These are phyloP conservation scores for Tadarida brasiliensis DNA, from an alignment of 2,797 vertebrate species.

Conservation along the genomic window DNA sequence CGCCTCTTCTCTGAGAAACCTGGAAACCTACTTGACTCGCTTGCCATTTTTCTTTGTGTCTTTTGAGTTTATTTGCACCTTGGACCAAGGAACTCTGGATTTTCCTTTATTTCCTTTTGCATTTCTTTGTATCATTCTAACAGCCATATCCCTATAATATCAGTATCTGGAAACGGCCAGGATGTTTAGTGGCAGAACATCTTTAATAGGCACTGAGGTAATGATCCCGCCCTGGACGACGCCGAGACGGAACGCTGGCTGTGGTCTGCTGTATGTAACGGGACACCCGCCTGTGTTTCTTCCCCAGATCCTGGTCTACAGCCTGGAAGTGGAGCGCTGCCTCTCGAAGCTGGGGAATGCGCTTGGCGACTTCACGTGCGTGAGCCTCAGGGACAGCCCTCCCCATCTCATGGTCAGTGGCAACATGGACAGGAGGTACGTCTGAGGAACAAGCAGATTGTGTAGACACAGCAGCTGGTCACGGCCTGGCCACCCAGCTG, in stretches of 20 bases:
- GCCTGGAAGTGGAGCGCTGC: conserved; percentile 92
- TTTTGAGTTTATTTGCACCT: neutral
- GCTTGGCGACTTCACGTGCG: conserved; percentile 94
- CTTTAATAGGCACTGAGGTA: neutral
- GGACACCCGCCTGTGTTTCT: neutral
- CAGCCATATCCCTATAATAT: accelerated
- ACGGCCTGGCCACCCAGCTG: neutral
- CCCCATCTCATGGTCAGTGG: conserved; percentile 95
- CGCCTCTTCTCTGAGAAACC: neutral
- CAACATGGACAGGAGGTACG: conserved; percentile 96
- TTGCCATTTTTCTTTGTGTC: neutral
- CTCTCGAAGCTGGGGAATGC: conserved; percentile 92
- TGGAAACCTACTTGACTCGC: neutral
- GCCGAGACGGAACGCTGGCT: accelerated
- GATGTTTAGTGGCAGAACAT: accelerated
- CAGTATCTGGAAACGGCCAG: neutral
- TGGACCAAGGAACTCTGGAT: neutral
- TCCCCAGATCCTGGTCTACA: conserved; percentile 94
- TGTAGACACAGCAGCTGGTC: neutral
- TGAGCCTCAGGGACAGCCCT: conserved; percentile 93
- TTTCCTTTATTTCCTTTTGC: neutral
- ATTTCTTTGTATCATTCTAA: neutral
- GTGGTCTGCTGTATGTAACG: neutral
- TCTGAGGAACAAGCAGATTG: neutral
- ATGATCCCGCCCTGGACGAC: accelerated